Conservation (phyloP, 1,140 invertebrate species). For the Ganaspis sp. region DNA sequence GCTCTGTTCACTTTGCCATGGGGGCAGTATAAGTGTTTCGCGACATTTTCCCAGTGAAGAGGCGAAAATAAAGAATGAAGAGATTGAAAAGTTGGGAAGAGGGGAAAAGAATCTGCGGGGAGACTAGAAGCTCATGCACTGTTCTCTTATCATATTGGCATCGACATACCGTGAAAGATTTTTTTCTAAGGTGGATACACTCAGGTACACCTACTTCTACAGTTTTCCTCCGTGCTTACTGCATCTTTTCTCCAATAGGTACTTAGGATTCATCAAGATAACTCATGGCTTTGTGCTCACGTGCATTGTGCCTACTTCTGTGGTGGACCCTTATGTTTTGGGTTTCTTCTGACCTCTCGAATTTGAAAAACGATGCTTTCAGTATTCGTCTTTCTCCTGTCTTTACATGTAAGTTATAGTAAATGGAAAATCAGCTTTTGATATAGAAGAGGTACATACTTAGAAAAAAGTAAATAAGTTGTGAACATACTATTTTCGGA, state of each 20-base stretch:
- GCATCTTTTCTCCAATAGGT: constrained; percentile 65
- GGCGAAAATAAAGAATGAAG: constrained; percentile 37
- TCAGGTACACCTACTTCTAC: not conserved
- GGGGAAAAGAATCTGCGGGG: constrained; percentile 33
- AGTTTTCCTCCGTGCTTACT: constrained; percentile 40
- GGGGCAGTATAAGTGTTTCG: constrained; percentile 46
- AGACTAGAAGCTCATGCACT: constrained; percentile 50
- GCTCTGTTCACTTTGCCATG: constrained; percentile 41
- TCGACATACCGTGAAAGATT: constrained; percentile 67
- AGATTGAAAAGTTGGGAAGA: not conserved
- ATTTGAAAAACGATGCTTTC: constrained; percentile 22
- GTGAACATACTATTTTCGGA: too few relatives aligned
- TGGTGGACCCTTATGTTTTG: constrained; percentile 57
- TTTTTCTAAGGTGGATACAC: constrained; percentile 45
- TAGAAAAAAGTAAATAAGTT: too few relatives aligned
- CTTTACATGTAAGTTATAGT: not conserved
- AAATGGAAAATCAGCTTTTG: not conserved
- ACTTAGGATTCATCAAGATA: constrained; percentile 74
- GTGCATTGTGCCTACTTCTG: constrained; percentile 54
- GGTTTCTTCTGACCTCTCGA: constrained; percentile 44
- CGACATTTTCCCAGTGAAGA: constrained; percentile 52
- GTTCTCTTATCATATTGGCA: constrained; percentile 64
- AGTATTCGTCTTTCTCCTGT: not conserved
- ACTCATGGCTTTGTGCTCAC: constrained; percentile 62
- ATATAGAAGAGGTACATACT: not conserved